Base-by-base conservation (phyloP, 2,797 vertebrate species). In the Sandelia bainsii region DNA sequence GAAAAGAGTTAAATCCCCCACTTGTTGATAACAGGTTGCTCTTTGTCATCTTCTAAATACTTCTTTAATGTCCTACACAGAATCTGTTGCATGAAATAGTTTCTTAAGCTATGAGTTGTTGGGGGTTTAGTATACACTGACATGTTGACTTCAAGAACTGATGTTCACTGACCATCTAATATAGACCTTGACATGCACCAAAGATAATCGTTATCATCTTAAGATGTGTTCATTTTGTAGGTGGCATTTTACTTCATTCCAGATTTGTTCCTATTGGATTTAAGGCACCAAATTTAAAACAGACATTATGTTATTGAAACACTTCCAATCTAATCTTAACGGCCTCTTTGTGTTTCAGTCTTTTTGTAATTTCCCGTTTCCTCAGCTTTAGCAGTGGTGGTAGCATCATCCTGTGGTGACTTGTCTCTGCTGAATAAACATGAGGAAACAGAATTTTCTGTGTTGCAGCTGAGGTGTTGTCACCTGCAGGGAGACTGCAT, bases 1-100 rank as follows among this genome's bases (percentile, higher is more conserved):
- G 84, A 76, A 69, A 66, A 62, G 83, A 89, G 86, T 82, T 72
- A 80, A 82, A 64, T 34, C 82, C 82, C 84, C 81, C 58, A 67
- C 61, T 76, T 80, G 66, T 85, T 83, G 66, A 76, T 34, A 20
- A 54, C 23, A 67, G 40, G 34, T 64, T 46, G 17, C 59, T 8
- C 19, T 40, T 13, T 32, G 11, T 19, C 57, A 53, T 50, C 10
- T 56, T 64, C 17, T 10, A 37, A 63, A 57, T 44, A 40, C 19
- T 59, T 20, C 1, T 29, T 62, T n/a, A 13, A 23, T 22, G 45
- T 16, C 11, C 22, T 25, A 25, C 19, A 59, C 11, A 20, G 12
- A 62, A 1, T 49, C 27, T 52, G 25, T 51, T 17, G 7, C 50
- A 62, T 14, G 0, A 25, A 63, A 63, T 19, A 3, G 8, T 14